These are phyloP conservation scores for Hydriomena furcata DNA, from an alignment of 2,888 invertebrate species.

Conservation along the genomic window DNA sequence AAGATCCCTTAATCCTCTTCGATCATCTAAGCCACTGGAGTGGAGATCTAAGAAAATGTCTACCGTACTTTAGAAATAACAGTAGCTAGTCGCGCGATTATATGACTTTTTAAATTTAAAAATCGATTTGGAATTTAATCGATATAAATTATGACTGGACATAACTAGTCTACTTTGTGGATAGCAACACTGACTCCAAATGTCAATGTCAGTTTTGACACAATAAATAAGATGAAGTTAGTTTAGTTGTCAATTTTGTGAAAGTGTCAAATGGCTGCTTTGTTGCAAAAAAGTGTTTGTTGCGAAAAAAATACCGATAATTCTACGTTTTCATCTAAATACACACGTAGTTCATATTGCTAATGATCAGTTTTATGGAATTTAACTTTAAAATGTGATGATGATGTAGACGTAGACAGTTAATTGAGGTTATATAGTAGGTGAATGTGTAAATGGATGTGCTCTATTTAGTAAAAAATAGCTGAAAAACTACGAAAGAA, in stretches of 20 bases:
- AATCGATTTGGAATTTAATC: constrained; percentile 9
- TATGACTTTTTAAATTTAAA: too few species aligned
- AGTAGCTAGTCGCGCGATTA: too few species aligned
- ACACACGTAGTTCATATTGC: constrained; percentile 30
- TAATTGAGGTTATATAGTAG: constrained; percentile 69
- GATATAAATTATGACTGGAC: not conserved
- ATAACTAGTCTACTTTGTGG: constrained; percentile 17
- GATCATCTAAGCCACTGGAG: too few species aligned
- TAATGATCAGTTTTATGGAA: constrained; percentile 30
- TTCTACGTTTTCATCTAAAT: constrained; percentile 36
- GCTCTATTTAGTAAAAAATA: constrained; percentile 57
- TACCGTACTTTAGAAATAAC: too few species aligned
- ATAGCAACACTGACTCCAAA: constrained; percentile 50
- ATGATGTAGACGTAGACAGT: constrained; percentile 51
- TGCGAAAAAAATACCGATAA: constrained; percentile 41
- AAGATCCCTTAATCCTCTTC: too few species aligned
- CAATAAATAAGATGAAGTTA: too few species aligned
- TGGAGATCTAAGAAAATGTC: too few species aligned
- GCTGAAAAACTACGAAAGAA: constrained; percentile 54
- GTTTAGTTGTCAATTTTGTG: constrained; percentile 50
- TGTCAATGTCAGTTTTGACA: constrained; percentile 19
- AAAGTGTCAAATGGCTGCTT: constrained; percentile 51
- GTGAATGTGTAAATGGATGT: constrained; percentile 52
- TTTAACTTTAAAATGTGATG: constrained; percentile 21
- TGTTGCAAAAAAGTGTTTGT: constrained; percentile 47